Base-by-base conservation (phyloP, 92 coral and sea anemone genomes). In the Epizoanthus rinbou region DNA sequence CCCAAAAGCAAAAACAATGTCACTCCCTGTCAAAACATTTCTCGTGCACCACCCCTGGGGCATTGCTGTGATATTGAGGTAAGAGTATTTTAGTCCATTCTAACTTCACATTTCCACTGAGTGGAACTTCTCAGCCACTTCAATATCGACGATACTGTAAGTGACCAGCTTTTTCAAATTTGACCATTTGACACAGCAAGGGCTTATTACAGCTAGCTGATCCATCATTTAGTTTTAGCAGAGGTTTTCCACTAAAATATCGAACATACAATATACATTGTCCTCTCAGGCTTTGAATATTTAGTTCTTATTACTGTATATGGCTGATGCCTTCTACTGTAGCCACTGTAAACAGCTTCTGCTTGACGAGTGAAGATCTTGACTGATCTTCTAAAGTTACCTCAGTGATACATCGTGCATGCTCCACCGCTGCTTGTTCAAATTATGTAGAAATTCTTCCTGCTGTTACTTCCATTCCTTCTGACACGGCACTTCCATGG, bases 401-500 rank as follows among this genome's bases (percentile, higher is more conserved):
- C 54, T 50, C n/a, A n/a, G n/a, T n/a, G 54, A 8, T 7, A 8
- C 14, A 15, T 1, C 3, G 10, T 47, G 54, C 54, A 47, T 47
- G 14, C 54, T 50, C 54, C 16, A 1, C 50, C 54, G 1, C 8
- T 10, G 14, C 16, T 50, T 50, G 54, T 56, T 11, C 41, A 62
- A 37, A 24, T 79, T 56, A 89, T 33, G 91, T 85, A 19, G 95
- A 84, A 75, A 89, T 87, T 64, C 95, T 85, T 43, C 91, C 86
- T 17, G 92, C 89, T 62, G 91, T 60, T 52, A 86, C 94, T 54
- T 87, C 92, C 87, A 87, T 76, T 14, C 88, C 84, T 69, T 92
- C 92, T 33, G 88, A 86, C 13, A 80, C 69, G 50, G 73, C 90
- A 63, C 62, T 88, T 33, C 90, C 89, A 75, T 85, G 88, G 81